Evolutionary conservation across 2,888 invertebrate species (phyloP).

Genomic region (Villa cingulata): DNA sequence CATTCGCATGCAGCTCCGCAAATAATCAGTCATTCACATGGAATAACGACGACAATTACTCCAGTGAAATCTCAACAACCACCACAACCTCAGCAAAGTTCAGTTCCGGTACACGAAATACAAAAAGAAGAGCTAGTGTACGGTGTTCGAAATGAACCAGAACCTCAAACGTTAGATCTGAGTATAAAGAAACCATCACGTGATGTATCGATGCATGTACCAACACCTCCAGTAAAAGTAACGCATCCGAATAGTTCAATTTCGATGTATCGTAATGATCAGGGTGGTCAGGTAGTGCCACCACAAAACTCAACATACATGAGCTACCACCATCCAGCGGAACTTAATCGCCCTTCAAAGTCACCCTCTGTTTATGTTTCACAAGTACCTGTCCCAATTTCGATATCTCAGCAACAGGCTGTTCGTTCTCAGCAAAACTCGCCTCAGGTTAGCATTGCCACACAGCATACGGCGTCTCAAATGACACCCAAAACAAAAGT

Average conservation of each 20-base stretch:
- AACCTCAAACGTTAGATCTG: conserved; percentile 56
- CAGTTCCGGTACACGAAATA: conserved; percentile 20
- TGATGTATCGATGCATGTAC: conserved; percentile 13
- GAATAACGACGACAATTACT: conserved; percentile 53
- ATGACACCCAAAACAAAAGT: conserved; percentile 34
- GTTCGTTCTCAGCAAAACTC: conserved; percentile 16
- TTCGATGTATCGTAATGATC: conserved; percentile 21
- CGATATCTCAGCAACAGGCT: conserved; percentile 26
- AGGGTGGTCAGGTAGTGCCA: conserved; percentile 1
- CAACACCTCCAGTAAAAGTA: conserved; percentile 1
- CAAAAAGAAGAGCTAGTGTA: conserved; percentile 15
- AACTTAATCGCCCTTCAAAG: conserved; percentile 22
- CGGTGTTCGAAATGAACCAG: conserved; percentile 41
- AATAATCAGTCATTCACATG: conserved; percentile 25
- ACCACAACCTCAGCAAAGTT: conserved; percentile 26
- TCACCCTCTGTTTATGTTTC: conserved; percentile 38
- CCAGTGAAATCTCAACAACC: conserved; percentile 35
- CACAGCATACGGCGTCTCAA: conserved; percentile 25
- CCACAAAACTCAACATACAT: conserved; percentile 30
- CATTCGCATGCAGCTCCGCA: conserved; percentile 27
- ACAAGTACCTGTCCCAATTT: conserved; percentile 34
- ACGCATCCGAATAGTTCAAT: conserved; percentile 18
- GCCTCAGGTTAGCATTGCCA: conserved; percentile 12
- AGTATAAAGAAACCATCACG: conserved; percentile 55
- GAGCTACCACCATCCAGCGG: conserved; percentile 30